A percentile compares a stretch with the other conserved stretches of the same genome.
phyloP scores from a whole-genome alignment of 2,888 invertebrate genomes.

The Conus canariensis region DNA sequence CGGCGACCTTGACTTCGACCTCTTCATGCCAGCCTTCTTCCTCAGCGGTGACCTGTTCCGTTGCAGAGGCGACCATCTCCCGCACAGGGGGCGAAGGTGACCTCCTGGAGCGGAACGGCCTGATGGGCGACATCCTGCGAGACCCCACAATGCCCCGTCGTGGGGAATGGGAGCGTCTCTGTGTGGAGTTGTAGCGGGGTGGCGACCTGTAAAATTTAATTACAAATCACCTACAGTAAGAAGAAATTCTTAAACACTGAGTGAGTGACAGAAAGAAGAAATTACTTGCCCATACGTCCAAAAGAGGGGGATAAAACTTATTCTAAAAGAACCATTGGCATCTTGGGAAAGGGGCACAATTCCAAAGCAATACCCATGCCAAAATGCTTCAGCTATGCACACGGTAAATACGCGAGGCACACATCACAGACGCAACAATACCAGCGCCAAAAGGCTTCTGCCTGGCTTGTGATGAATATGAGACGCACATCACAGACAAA shows the following conservation, averaged over 20 bases:
- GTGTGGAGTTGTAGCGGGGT: constrained; percentile 40
- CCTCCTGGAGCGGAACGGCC: constrained; percentile 36
- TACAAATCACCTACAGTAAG: not conserved
- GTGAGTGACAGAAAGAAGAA: no score
- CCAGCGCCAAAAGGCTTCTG: no score
- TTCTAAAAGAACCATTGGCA: no score
- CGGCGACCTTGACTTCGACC: constrained; percentile 62
- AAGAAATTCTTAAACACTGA: not conserved
- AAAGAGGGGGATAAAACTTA: no score
- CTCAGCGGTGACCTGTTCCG: constrained; percentile 53
- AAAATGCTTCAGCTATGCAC: not conserved
- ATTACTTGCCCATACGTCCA: no score
- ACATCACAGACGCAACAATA: not conserved
- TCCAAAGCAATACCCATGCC: no score
- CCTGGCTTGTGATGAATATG: no score
- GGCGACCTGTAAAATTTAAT: constrained; percentile 50
- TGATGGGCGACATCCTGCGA: constrained; percentile 33
- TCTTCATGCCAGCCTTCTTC: constrained; percentile 51
- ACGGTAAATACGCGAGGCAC: not conserved
- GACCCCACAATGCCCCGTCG: constrained; percentile 22
- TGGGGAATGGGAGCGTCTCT: constrained; percentile 49
- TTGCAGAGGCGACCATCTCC: constrained; percentile 42
- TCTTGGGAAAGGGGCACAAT: no score
- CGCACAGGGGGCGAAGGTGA: constrained; percentile 35
- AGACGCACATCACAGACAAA: no score